These are phyloP conservation scores for Apis florea DNA, from an alignment of 1,140 invertebrate genomes.

Conservation along the genomic window DNA sequence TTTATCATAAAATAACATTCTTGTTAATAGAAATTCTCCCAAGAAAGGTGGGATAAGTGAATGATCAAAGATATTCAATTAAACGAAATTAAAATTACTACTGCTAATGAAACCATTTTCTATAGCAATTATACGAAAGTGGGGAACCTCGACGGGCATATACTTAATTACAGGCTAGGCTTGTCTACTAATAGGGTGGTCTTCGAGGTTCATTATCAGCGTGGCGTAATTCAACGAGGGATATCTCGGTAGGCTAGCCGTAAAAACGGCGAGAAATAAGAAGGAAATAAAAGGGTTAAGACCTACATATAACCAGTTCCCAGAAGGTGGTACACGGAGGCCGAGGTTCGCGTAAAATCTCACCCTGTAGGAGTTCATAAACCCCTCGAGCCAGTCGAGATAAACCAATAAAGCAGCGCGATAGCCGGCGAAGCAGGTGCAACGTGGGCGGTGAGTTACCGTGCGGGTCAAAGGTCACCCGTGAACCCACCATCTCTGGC, in stretches of 20 bases:
- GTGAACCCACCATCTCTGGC: conserved; percentile 65
- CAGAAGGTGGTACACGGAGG: conserved; percentile 58
- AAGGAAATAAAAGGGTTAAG: conserved; percentile 33
- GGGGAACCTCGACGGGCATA: not conserved
- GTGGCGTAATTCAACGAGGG: not conserved
- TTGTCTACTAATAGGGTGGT: conserved; percentile 23
- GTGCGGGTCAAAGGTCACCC: conserved; percentile 74
- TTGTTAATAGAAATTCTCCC: too few relatives aligned
- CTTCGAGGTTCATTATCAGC: not conserved
- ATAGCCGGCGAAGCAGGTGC: conserved; percentile 74
- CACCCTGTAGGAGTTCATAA: conserved; percentile 59
- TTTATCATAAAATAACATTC: too few relatives aligned
- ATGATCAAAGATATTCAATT: not conserved
- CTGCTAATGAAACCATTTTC: not conserved
- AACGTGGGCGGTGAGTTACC: conserved; percentile 78
- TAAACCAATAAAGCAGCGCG: conserved; percentile 77
- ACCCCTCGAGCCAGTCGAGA: conserved; percentile 62
- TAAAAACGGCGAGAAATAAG: conserved; percentile 32
- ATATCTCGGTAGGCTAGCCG: conserved; percentile 1
- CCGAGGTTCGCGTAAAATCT: conserved; percentile 69
- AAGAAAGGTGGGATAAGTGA: too few relatives aligned
- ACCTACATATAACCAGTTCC: conserved; percentile 43
- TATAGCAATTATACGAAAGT: not conserved
- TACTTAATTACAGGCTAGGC: not conserved
- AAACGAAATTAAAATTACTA: not conserved